phyloP scores from a whole-genome alignment of 2,797 vertebrate genomes.

The Caiman crocodilus region DNA sequence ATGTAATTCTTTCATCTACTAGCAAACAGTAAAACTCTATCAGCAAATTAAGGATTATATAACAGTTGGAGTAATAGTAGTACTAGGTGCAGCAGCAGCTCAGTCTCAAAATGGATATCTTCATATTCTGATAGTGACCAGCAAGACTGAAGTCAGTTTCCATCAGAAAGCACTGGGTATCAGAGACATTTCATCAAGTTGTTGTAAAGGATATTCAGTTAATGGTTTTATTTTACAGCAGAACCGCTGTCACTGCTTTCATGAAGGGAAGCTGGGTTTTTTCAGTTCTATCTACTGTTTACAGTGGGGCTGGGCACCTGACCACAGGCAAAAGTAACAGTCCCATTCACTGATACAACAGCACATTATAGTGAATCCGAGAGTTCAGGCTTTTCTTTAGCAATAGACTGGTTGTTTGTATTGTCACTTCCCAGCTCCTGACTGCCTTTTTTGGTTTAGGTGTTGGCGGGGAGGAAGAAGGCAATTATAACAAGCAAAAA shows the following conservation, averaged over 20 bases:
- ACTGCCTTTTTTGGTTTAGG: neutral
- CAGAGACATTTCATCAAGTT: neutral
- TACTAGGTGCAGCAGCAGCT: no score
- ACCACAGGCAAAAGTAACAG: neutral
- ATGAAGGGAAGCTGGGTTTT: neutral
- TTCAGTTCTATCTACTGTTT: neutral
- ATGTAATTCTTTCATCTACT: neutral
- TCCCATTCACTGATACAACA: neutral
- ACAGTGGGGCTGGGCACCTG: neutral
- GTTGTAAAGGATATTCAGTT: neutral
- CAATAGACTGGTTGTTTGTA: neutral
- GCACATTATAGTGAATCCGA: no score
- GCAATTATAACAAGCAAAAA: neutral
- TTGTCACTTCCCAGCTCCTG: neutral
- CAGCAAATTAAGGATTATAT: neutral
- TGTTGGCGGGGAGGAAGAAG: neutral
- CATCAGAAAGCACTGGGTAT: neutral
- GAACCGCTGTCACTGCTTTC: neutral
- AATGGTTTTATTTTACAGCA: neutral
- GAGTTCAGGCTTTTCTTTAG: neutral
- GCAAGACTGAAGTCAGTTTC: fast-evolving
- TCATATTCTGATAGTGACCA: neutral
- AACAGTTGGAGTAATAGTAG: no score
- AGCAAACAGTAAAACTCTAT: neutral
- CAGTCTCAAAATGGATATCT: neutral